Evolutionary conservation across 2,888 invertebrate species (phyloP).

Genomic region (Metalampra italica): DNA sequence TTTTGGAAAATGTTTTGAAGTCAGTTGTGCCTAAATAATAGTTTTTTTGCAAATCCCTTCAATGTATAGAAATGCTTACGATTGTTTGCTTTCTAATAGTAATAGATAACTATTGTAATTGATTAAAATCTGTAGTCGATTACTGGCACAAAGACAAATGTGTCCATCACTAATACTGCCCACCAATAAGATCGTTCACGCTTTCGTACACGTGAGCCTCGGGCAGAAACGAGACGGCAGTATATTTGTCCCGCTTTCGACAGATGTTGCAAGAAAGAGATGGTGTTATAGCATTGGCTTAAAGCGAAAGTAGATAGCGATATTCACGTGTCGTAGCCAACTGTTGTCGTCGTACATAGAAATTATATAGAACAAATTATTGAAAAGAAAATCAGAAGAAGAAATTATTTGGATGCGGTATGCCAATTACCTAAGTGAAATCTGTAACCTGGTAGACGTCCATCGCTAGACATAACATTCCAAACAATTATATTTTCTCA

Average conservation of each 20-base stretch:
- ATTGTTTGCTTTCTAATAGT: no score
- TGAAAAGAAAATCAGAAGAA: no score
- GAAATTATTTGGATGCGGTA: background rate
- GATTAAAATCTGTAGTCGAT: background rate
- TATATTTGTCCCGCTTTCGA: conserved; percentile 16
- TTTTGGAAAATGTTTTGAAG: no score
- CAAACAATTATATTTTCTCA: no score
- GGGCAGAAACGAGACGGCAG: conserved; percentile 22
- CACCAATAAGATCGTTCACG: conserved; percentile 34
- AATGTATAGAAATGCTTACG: no score
- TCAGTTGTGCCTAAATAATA: no score
- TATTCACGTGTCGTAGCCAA: background rate
- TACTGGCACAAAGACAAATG: background rate
- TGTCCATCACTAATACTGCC: conserved; percentile 30
- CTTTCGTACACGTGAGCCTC: conserved; percentile 49
- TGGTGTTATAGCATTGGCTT: conserved; percentile 7
- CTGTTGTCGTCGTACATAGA: background rate
- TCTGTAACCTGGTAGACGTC: no score
- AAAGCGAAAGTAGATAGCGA: background rate
- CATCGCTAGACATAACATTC: no score
- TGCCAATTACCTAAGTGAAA: no score
- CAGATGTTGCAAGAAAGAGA: conserved; percentile 35
- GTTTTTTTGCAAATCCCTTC: no score
- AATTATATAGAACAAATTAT: no score
- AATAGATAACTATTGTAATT: no score